Conservation (phyloP, 1,140 invertebrate genomes). For the Leptonema lineaticorne region DNA sequence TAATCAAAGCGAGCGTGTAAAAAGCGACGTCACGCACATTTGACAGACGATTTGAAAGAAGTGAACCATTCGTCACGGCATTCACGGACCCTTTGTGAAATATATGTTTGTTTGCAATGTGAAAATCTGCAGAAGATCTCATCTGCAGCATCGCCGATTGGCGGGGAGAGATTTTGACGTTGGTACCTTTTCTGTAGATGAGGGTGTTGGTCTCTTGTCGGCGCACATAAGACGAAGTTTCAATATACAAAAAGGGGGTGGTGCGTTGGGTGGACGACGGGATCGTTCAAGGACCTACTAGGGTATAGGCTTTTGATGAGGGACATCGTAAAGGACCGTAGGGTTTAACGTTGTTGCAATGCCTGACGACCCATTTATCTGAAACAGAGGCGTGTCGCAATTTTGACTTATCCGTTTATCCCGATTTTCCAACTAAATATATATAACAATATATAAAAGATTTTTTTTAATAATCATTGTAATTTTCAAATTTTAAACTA, state of each 20-base stretch:
- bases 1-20: not conserved
- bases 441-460: too few relatives aligned
- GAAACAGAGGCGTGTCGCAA: not conserved
- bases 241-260: not conserved
- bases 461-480: too few relatives aligned
- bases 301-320: conserved; percentile 1
- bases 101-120: not conserved
- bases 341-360: conserved; percentile 20
- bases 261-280: not conserved
- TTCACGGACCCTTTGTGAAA: not conserved
- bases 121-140: not conserved
- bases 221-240: too few relatives aligned
- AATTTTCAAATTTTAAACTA: too few relatives aligned
- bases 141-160: not conserved
- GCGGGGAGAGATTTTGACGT: not conserved
- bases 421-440: too few relatives aligned
- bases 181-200: too few relatives aligned
- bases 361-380: conserved; percentile 12
- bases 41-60: not conserved
- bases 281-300: not conserved
- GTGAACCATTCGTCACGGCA: too few relatives aligned
- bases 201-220: too few relatives aligned
- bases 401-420: too few relatives aligned
- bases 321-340: conserved; percentile 20
- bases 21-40: conserved; percentile 10